Conservation (phyloP, 2,888 invertebrate genomes). For the Pseudococcus viburni region DNA sequence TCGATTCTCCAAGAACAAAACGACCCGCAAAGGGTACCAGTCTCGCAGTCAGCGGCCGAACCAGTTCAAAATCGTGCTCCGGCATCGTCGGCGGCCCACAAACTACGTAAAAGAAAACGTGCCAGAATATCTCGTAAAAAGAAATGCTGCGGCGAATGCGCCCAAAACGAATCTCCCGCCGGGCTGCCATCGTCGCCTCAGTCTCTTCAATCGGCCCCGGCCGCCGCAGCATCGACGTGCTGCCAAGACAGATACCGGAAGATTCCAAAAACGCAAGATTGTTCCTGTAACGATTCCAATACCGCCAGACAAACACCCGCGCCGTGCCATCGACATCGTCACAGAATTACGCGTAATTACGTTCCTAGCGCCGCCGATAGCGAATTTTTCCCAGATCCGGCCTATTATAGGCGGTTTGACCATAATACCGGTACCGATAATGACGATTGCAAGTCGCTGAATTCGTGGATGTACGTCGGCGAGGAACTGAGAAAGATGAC, state of each 20-base stretch:
- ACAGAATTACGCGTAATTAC: not conserved
- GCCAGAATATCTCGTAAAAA: constrained; percentile 44
- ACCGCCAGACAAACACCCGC: not conserved
- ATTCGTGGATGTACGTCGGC: constrained; percentile 49
- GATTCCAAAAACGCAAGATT: constrained; percentile 23
- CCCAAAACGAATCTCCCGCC: not conserved
- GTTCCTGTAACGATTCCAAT: constrained; percentile 36
- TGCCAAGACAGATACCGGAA: not conserved
- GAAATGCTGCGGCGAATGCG: not conserved
- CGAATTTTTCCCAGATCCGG: not conserved
- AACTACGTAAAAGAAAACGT: constrained; percentile 54
- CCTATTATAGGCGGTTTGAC: not conserved
- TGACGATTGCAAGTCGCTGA: constrained; percentile 30
- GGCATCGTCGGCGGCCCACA: not conserved
- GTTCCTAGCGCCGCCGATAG: constrained; percentile 22
- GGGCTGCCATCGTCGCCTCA: not conserved
- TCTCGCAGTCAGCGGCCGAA: not conserved
- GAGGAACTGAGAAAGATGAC: constrained; percentile 59
- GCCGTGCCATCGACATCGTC: not conserved
- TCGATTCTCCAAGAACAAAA: not conserved
- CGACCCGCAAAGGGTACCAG: not conserved
- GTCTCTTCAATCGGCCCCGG: not conserved
- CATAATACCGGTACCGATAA: not conserved
- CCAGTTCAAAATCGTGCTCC: not conserved
- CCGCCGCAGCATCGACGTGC: not conserved